These are phyloP conservation scores for Synanthedon formicaeformis DNA, from an alignment of 2,888 invertebrate genomes.

Conservation along the genomic window DNA sequence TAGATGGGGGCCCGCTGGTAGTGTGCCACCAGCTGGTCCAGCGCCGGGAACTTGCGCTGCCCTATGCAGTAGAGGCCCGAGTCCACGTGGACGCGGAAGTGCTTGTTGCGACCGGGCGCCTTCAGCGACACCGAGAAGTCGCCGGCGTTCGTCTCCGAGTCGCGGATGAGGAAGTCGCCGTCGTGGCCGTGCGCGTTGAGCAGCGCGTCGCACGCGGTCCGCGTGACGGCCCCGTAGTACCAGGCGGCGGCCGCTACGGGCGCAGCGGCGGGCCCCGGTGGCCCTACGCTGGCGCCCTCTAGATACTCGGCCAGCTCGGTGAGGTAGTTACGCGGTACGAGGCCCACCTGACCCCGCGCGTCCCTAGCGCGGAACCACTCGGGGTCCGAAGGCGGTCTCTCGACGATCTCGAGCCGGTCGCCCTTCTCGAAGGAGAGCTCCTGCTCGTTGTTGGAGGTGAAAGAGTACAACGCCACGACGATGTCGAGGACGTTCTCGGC, in stretches of 20 bases:
- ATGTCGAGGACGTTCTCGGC: conserved; percentile 96
- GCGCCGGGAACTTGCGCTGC: conserved; percentile 94
- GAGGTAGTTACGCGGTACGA: conserved; percentile 95
- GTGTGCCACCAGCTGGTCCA: conserved; percentile 97
- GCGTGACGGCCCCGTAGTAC: conserved; percentile 97
- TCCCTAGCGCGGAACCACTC: conserved; percentile 99
- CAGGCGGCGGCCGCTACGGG: conserved; percentile 86
- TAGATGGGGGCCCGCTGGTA: conserved; percentile 99
- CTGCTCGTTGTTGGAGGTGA: conserved; percentile 93
- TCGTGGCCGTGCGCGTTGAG: conserved; percentile 95
- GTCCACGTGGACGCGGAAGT: conserved; percentile 98
- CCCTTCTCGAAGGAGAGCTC: conserved; percentile 97
- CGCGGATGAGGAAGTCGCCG: conserved; percentile 98
- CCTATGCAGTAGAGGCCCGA: conserved; percentile 96
- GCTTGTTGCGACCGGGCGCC: conserved; percentile 97
- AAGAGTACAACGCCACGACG: conserved; percentile 93
- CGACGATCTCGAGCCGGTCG: conserved; percentile 94
- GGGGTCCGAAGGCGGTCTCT: conserved; percentile 96
- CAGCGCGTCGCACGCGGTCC: conserved; percentile 95
- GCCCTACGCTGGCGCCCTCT: conserved; percentile 22
- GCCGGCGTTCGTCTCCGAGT: conserved; percentile 99
- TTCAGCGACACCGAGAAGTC: conserved; percentile 98
- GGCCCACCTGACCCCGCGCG: conserved; percentile 89
- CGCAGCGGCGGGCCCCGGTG: conserved; percentile 14
- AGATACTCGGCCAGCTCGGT: conserved; percentile 92